Conservation (phyloP, 2,888 invertebrate genomes). For the Gymnocheta viridis region DNA sequence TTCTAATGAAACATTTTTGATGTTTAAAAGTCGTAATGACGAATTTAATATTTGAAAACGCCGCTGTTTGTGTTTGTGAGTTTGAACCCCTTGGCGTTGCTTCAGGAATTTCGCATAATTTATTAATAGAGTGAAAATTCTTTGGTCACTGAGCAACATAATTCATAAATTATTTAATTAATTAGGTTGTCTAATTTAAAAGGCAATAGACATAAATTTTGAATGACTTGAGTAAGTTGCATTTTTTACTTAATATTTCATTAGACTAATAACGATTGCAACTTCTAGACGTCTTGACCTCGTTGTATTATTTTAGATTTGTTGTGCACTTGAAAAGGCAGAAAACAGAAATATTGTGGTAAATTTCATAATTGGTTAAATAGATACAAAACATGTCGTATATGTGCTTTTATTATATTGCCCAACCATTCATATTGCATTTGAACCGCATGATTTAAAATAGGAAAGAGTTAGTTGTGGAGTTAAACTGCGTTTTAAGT, state of each 20-base stretch:
- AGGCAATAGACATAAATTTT: constrained; percentile 23
- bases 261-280: background rate
- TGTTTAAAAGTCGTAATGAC: constrained; percentile 2
- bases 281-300: constrained; percentile 20
- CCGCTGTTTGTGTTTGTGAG: background rate
- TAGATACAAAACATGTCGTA: too few relatives aligned
- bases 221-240: background rate
- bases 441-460: too few relatives aligned
- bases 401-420: too few relatives aligned
- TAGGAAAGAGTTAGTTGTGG: too few relatives aligned
- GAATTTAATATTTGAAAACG: background rate
- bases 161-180: constrained; percentile 16
- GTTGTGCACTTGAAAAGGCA: too few relatives aligned
- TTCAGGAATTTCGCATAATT: constrained; percentile 19
- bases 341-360: too few relatives aligned
- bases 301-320: background rate
- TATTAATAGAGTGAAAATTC: constrained; percentile 21
- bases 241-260: background rate
- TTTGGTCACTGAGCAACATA: background rate
- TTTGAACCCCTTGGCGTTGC: constrained; percentile 1
- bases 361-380: too few relatives aligned
- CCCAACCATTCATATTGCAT: too few relatives aligned
- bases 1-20: too few relatives aligned
- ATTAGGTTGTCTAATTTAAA: constrained; percentile 16
- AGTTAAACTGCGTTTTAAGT: too few relatives aligned